A percentile compares a stretch with the other conserved stretches of the same genome.
phyloP scores from a whole-genome alignment of 2,113 vertebrate genomes.

The Psophia crepitans region DNA sequence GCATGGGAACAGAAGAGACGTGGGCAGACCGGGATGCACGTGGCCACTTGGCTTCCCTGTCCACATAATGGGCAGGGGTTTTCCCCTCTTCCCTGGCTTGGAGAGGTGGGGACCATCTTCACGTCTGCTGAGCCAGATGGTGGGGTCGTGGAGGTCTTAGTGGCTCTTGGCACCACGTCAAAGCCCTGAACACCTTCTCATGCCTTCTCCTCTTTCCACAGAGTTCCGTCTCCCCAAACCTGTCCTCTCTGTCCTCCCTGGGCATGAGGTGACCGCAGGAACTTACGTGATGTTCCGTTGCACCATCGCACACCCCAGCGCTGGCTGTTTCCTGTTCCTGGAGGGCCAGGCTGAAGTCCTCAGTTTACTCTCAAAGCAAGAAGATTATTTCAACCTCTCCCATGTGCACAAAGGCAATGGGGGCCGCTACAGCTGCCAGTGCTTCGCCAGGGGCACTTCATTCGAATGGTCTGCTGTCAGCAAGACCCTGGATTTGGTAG shows the following conservation, averaged over 20 bases:
- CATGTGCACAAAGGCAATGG: neutral
- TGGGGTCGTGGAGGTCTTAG: neutral
- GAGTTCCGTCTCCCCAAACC: neutral
- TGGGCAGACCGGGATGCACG: rapidly evolving
- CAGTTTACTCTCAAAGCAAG: rapidly evolving
- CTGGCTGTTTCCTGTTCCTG: neutral
- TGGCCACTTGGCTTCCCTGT: neutral
- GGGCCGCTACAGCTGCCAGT: slow-evolving; percentile 41
- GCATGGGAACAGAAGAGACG: rapidly evolving
- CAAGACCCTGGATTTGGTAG: neutral
- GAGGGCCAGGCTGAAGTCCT: neutral
- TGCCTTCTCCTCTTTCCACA: neutral
- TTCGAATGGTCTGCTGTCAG: neutral
- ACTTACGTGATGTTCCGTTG: neutral
- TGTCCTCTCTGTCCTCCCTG: neutral
- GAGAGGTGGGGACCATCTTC: neutral
- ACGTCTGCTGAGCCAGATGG: neutral
- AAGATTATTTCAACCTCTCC: neutral
- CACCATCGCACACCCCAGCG: neutral
- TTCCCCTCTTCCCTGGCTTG: neutral
- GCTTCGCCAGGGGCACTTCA: rapidly evolving
- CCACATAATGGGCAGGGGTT: neutral
- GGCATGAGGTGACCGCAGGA: neutral
- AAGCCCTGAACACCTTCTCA: neutral
- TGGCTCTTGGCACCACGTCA: neutral